Evolutionary conservation across 2,113 vertebrate genomes (phyloP).

Genomic region (Phainopepla nitens): DNA sequence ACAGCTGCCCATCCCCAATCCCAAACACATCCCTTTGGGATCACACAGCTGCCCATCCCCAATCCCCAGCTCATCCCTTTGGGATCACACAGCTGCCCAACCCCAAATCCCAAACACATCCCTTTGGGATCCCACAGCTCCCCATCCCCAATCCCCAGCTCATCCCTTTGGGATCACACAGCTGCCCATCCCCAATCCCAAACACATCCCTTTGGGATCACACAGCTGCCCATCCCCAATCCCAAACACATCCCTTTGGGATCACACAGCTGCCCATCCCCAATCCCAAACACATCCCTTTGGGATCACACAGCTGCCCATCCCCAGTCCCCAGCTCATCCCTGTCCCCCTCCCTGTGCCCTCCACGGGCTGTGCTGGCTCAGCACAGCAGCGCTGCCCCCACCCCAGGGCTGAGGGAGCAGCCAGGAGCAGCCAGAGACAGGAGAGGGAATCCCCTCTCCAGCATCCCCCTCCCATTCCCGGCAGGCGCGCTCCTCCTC

Average conservation of each 20-base stretch:
- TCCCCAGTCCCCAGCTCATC: background rate
- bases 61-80: background rate
- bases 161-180: background rate
- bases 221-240: too few relatives aligned
- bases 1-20: background rate
- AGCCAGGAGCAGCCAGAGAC: rapidly evolving
- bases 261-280: background rate
- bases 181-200: too few relatives aligned
- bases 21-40: background rate
- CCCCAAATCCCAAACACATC: background rate
- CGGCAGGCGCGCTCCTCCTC: background rate
- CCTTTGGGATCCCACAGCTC: background rate
- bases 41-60: background rate
- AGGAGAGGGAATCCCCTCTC: background rate
- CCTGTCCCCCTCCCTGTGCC: background rate
- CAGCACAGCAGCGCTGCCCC: background rate
- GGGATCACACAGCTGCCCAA: too few relatives aligned
- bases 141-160: background rate
- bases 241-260: background rate
- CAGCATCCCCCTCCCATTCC: background rate
- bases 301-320: background rate
- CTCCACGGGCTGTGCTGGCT: background rate
- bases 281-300: background rate
- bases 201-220: too few relatives aligned
- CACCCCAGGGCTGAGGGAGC: background rate